phyloP scores from a whole-genome alignment of 1,140 invertebrate genomes.

The Aphis gossypii region DNA sequence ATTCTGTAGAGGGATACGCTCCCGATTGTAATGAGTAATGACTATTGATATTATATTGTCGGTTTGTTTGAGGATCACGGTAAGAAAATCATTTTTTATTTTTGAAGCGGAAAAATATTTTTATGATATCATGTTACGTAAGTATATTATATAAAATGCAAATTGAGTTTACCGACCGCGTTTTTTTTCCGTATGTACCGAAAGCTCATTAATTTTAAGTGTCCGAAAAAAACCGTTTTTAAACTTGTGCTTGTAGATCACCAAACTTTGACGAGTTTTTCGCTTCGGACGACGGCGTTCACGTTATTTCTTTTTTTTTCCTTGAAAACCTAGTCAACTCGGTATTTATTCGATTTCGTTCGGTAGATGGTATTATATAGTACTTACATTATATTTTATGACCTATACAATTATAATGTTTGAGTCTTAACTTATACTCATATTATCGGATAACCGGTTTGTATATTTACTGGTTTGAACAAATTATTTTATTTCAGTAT shows the following conservation, averaged over 20 bases:
- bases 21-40: not conserved
- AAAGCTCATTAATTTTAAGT: slow-evolving; percentile 13
- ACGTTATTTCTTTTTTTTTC: not conserved
- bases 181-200: not conserved
- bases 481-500: not conserved
- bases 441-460: not conserved
- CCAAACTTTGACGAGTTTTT: not conserved
- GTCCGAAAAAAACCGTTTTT: not conserved
- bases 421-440: not conserved
- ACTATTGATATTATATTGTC: not conserved
- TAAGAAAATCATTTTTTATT: not conserved
- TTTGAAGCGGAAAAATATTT: not conserved
- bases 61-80: not conserved
- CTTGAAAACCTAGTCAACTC: not conserved
- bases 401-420: slow-evolving; percentile 2
- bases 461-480: slow-evolving; percentile 3
- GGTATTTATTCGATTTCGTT: not conserved
- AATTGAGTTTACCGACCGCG: not conserved
- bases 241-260: not conserved
- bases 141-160: not conserved
- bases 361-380: not conserved
- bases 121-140: not conserved
- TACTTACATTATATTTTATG: slow-evolving; percentile 12
- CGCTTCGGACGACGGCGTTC: not conserved
- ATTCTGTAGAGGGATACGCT: not conserved